Evolutionary conservation across 2,888 invertebrate genomes (phyloP).

Genomic region (Drosophila anomalata): DNA sequence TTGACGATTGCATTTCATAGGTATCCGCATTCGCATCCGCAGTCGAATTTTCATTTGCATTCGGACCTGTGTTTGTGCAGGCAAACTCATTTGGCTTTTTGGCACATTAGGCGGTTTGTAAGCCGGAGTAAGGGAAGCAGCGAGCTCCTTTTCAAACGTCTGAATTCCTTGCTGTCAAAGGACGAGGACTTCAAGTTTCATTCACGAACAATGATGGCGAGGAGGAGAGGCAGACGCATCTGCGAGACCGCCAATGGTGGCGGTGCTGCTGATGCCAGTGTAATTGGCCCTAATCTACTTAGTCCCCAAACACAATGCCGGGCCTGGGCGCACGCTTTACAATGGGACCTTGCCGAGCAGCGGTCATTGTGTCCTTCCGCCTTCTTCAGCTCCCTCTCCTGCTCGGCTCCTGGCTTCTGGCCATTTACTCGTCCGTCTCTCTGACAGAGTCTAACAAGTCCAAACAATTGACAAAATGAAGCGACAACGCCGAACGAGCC

Average conservation of each 20-base stretch:
- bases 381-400: background rate
- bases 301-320: slow-evolving; percentile 61
- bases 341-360: slow-evolving; percentile 54
- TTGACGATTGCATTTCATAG: slow-evolving; percentile 60
- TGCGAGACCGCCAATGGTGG: slow-evolving; percentile 33
- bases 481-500: slow-evolving; percentile 63
- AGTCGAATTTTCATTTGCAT: slow-evolving; percentile 28
- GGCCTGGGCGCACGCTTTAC: slow-evolving; percentile 42
- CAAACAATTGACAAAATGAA: slow-evolving; percentile 71
- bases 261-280: slow-evolving; percentile 50
- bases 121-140: background rate
- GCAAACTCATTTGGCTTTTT: slow-evolving; percentile 68
- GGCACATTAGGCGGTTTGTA: slow-evolving; percentile 47
- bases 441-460: slow-evolving; percentile 48
- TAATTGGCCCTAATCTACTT: slow-evolving; percentile 74
- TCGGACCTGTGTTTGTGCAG: slow-evolving; percentile 49
- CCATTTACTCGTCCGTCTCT: slow-evolving; percentile 58
- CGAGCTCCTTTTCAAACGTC: slow-evolving; percentile 52
- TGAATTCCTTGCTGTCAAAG: slow-evolving; percentile 50
- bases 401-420: slow-evolving; percentile 46
- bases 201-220: slow-evolving; percentile 8
- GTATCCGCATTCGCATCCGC: slow-evolving; percentile 39
- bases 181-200: slow-evolving; percentile 15
- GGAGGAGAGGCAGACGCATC: slow-evolving; percentile 7
- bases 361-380: slow-evolving; percentile 41